These are phyloP conservation scores for Serripes groenlandicus DNA, from an alignment of 2,888 invertebrate species.

Conservation along the genomic window DNA sequence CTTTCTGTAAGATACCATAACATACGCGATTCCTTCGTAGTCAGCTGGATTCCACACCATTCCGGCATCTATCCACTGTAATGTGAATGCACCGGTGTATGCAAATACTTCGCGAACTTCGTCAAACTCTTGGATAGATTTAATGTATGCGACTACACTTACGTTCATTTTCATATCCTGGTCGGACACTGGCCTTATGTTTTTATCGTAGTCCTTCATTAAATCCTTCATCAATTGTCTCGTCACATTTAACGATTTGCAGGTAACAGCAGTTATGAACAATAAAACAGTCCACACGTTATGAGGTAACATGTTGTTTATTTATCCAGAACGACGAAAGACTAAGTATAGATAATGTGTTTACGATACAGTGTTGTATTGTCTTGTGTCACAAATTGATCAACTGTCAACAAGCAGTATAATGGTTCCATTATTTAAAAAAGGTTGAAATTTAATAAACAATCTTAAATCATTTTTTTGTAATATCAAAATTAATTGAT, in stretches of 20 bases:
- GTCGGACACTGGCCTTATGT: slow-evolving; percentile 31
- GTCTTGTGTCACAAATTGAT: no score
- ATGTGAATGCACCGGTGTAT: slow-evolving; percentile 12
- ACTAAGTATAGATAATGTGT: no score
- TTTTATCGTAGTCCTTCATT: slow-evolving; percentile 40
- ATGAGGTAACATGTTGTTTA: no score
- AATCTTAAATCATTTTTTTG: no score
- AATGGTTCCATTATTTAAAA: no score
- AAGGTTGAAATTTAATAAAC: no score
- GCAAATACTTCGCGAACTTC: slow-evolving; percentile 48
- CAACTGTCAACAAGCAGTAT: no score
- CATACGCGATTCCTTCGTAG: slow-evolving; percentile 20
- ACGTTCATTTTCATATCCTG: slow-evolving; percentile 21
- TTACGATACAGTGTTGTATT: no score
- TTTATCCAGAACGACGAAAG: no score
- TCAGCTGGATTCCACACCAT: slow-evolving; percentile 38
- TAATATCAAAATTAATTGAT: no score
- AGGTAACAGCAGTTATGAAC: no score
- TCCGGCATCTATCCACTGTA: slow-evolving; percentile 40
- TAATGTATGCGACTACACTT: slow-evolving; percentile 18
- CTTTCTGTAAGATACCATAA: slow-evolving; percentile 21
- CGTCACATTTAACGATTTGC: slow-evolving; percentile 22
- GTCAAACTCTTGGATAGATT: slow-evolving; percentile 48
- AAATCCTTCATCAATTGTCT: slow-evolving; percentile 23
- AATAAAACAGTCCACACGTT: not conserved